Base-by-base conservation (phyloP, 2,888 invertebrate genomes). In the Rhagophthalmus giganteus region DNA sequence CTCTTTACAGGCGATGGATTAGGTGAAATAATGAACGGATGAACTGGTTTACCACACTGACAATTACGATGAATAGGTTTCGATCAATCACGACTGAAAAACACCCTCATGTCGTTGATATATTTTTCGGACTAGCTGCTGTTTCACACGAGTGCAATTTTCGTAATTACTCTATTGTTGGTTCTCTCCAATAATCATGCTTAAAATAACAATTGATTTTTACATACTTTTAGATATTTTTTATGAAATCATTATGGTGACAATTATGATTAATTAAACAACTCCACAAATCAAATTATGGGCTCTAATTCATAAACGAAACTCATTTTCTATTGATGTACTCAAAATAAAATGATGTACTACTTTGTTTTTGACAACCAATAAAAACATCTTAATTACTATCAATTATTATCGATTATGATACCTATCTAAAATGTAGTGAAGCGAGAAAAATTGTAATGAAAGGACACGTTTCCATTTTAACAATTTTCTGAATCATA, bases 11-110 rank as follows among this genome's bases (percentile, higher is more conserved):
- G 12, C 39, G 25, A 40, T 42, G 55, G 58, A 57, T 55, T 54
- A 57, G 55, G 57, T 58, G 51, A 57, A 59, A 59, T 64, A 62
- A 62, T 61, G 62, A 64, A 62, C 57, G 58, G 54, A 60, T 57
- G 58, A 55, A 52, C 46, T 46, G 60, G 61, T 55, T 60, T 61
- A 54, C 57, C 50, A 52, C 52, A 52, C 35, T 47, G 52, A 52
- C 52, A 52, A 59, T 57, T 53, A 50, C 40, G 52, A 58, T 52
- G 52, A 52, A 58, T 60, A 44, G 60, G 51, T 34, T 35, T 33
- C 41, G 41, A 58, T 58, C 58, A 51, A 58, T 60, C 58, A 56
- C 41, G 48, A 31, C 35, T 51, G 39, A 51, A 51, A 51, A 51
- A 51, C 51, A 45, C 32, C 50, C 37, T 15, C 35, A 33, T 50